Percentiles rank a stretch among this genome's conserved stretches.
Evolutionary conservation across 1,140 invertebrate genomes (phyloP).

Genomic region (Coptotermes formosanus): DNA sequence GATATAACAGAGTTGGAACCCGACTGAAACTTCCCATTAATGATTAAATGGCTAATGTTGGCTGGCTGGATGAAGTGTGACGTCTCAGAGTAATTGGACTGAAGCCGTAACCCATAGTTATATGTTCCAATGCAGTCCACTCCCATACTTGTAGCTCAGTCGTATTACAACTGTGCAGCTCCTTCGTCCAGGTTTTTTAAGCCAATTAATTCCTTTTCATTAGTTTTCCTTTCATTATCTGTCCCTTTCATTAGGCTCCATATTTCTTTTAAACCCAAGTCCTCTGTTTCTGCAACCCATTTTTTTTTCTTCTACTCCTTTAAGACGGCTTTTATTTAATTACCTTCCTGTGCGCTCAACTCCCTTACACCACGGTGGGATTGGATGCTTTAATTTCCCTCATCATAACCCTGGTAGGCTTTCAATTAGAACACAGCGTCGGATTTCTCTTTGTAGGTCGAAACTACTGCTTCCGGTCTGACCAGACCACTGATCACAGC

Average conservation of each 20-base stretch:
- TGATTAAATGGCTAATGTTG: no score
- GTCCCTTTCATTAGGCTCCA: not conserved
- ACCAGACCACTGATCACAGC: constrained; percentile 3
- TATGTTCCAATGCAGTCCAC: not conserved
- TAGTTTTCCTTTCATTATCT: not conserved
- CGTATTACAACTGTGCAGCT: not conserved
- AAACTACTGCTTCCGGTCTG: not conserved
- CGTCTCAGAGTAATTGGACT: no score
- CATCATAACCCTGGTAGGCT: not conserved
- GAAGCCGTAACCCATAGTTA: no score
- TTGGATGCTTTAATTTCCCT: not conserved
- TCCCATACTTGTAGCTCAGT: not conserved
- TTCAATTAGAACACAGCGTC: not conserved
- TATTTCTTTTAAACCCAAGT: not conserved
- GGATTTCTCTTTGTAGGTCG: not conserved
- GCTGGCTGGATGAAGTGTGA: no score
- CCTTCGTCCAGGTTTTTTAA: not conserved
- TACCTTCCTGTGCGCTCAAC: not conserved
- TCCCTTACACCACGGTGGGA: not conserved
- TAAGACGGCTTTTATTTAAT: constrained; percentile 10
- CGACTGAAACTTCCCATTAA: no score
- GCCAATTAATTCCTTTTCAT: not conserved
- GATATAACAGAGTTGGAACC: no score
- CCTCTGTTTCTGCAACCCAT: not conserved
- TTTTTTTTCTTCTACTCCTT: not conserved